Evolutionary conservation across 2,888 invertebrate species (phyloP).

Genomic region (Eupithecia pulchellata): DNA sequence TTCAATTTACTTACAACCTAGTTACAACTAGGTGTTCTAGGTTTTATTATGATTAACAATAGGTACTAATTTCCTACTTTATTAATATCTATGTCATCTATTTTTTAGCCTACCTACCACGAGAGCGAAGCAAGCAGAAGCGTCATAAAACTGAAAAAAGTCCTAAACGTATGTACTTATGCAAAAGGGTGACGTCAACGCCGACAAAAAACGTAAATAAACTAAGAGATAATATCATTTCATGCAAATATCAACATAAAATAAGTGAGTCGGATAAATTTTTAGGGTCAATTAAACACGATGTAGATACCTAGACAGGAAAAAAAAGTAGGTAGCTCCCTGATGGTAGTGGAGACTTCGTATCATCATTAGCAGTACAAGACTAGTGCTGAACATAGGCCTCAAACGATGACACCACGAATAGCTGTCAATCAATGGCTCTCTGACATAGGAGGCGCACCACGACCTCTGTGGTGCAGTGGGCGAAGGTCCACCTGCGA

Average conservation of each 20-base stretch:
- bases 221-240: constrained; percentile 35
- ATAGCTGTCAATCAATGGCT: no score
- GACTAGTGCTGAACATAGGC: background rate
- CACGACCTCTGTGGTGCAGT: no score
- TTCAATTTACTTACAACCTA: constrained; percentile 34
- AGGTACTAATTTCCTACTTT: no score
- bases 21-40: constrained; percentile 23
- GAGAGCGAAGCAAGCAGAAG: background rate
- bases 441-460: no score
- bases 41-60: no score
- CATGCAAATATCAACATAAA: constrained; percentile 60
- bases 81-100: no score
- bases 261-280: constrained; percentile 46
- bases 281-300: constrained; percentile 48
- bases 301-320: background rate
- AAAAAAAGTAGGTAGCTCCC: background rate
- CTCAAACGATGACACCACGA: background rate
- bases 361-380: background rate
- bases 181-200: constrained; percentile 32
- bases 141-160: background rate
- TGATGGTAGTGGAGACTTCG: background rate
- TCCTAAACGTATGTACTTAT: background rate
- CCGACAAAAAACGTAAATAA: constrained; percentile 35
- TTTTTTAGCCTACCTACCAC: no score
- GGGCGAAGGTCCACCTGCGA: no score